These are phyloP conservation scores for Limnothrissa miodon DNA, from an alignment of 2,113 vertebrate species.

Conservation along the genomic window DNA sequence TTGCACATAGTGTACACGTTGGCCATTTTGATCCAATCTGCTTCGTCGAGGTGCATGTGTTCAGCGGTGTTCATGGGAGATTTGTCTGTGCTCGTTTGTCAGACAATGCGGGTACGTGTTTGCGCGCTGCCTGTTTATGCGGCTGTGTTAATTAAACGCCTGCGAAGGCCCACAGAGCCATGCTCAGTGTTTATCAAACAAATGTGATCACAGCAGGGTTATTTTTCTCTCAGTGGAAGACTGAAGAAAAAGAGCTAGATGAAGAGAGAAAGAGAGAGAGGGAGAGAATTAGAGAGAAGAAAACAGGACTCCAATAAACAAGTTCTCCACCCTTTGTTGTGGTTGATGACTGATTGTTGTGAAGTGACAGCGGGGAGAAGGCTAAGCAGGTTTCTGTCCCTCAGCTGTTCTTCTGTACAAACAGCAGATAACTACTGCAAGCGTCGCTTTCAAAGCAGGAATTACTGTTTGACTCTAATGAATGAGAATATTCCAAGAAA, in stretches of 20 bases:
- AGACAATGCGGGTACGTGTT: constrained; percentile 26
- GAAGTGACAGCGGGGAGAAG: constrained; percentile 50
- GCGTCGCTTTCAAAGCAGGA: constrained; percentile 54
- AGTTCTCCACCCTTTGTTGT: constrained; percentile 53
- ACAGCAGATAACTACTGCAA: constrained; percentile 37
- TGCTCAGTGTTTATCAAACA: constrained; percentile 46
- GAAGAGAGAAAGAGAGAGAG: constrained; percentile 18
- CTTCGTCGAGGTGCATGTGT: neutral
- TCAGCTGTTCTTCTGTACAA: constrained; percentile 54
- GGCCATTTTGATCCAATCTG: neutral
- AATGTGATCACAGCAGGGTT: constrained; percentile 46
- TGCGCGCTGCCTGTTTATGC: constrained; percentile 33
- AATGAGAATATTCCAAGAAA: constrained; percentile 59
- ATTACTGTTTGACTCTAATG: constrained; percentile 67
- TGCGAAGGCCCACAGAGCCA: constrained; percentile 32
- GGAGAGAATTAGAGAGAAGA: constrained; percentile 40
- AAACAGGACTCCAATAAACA: constrained; percentile 53
- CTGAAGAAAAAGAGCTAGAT: neutral
- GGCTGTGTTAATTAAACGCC: constrained; percentile 46
- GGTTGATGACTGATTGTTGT: constrained; percentile 54
- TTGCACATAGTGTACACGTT: neutral
- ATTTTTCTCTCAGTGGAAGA: constrained; percentile 16
- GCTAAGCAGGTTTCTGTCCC: constrained; percentile 49
- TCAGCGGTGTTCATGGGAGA: constrained; percentile 6
- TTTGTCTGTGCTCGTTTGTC: constrained; percentile 28